Evolutionary conservation across 2,888 invertebrate genomes (phyloP), one percentile per base, ranked within the genome.

Genomic region (Drosophila suboccidentalis): DNA sequence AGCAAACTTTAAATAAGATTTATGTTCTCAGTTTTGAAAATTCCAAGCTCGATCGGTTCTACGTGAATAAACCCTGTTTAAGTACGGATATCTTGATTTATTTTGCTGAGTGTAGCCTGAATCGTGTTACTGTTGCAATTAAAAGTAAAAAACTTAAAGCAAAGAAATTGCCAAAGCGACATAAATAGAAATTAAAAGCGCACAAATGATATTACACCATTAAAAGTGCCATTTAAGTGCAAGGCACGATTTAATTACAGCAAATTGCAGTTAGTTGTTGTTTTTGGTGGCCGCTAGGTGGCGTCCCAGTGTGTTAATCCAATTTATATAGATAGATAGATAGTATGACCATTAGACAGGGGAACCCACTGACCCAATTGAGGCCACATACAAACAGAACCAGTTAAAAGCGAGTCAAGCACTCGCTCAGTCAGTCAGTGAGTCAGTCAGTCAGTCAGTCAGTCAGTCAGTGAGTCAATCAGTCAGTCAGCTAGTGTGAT

Each of bases 161-260:
- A 83, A 73, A 88, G 79, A 81, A 84, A 84, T 88, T 86, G 73
- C 60, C 70, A 79, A 47, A 72, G 65, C 58, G 78, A 86, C 89
- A 80, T 88, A 84, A 87, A 87, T 80, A 84, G 87, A 84, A 87
- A 84, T 89, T 64, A 83, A 80, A 88, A 78, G 81, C 87, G 81
- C 22, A 59, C 71, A 80, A 84, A 83, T 80, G 89, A 78, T 80
- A 88, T 87, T 90, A 86, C 87, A 88, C 90, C 86, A 87, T 87
- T 87, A 90, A 87, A 86, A 78, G 69, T 60, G 82, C 87, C 87
- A 87, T 88, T 89, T 89, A 89, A 82, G 89, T 74, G 85, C 82
- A 76, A 77, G 82, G 53, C 80, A 71, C 71, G 78, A 87, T 76
- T 87, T 89, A 84, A 89, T 84, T 84, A 78, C 87, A 63, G 87